Evolutionary conservation across 2,888 invertebrate species (phyloP).

Genomic region (Lissocephala sabroskyi): DNA sequence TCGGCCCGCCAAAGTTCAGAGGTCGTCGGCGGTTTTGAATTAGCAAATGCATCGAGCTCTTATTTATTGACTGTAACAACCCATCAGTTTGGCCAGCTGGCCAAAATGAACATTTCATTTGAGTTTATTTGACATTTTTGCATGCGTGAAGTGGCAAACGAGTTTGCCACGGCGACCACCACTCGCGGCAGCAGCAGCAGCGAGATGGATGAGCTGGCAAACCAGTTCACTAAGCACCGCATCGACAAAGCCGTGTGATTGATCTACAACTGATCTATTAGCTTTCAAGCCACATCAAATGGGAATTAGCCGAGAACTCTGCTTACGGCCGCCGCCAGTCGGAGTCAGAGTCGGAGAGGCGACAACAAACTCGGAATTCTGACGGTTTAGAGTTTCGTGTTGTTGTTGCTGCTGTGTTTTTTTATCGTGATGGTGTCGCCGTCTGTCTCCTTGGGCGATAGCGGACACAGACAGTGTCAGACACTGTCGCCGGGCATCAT

Average conservation of each 20-base stretch:
- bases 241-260: constrained; percentile 31
- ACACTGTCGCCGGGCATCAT: constrained; percentile 1
- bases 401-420: not conserved
- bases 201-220: constrained; percentile 22
- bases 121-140: constrained; percentile 41
- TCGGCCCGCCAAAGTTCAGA: constrained; percentile 48
- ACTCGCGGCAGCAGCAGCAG: not conserved
- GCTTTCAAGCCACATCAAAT: constrained; percentile 35
- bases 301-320: constrained; percentile 43
- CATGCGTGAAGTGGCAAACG: constrained; percentile 23
- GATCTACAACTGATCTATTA: constrained; percentile 59
- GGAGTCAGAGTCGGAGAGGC: not conserved
- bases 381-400: not conserved
- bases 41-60: too few species aligned
- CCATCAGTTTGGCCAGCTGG: constrained; percentile 14
- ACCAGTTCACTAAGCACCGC: constrained; percentile 38
- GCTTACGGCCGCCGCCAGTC: constrained; percentile 5
- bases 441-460: constrained; percentile 7
- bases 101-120: constrained; percentile 40
- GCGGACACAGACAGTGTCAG: too few species aligned
- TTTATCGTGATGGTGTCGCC: constrained; percentile 3
- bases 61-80: constrained; percentile 28
- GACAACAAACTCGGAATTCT: constrained; percentile 3
- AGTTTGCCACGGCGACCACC: constrained; percentile 16
- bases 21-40: too few species aligned